Evolutionary conservation across 2,113 vertebrate genomes (phyloP).

Genomic region (Hystrix brachyura): DNA sequence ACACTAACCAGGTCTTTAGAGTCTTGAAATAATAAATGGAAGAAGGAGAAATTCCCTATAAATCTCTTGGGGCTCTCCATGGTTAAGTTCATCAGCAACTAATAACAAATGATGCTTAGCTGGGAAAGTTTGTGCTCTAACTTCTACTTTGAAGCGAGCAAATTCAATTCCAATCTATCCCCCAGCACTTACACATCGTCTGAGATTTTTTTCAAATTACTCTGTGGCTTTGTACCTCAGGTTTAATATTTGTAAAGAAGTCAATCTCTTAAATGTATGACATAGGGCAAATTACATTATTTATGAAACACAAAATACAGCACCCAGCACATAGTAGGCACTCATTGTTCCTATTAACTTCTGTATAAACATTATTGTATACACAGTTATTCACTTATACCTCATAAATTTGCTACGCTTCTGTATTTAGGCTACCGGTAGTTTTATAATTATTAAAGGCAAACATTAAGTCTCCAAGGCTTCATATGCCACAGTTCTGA

Average conservation of each 20-base stretch:
- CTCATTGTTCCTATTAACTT: neutral
- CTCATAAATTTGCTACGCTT: neutral
- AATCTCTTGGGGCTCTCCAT: neutral
- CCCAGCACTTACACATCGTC: neutral
- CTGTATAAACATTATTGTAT: neutral
- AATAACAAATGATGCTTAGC: neutral
- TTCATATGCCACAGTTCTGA: neutral
- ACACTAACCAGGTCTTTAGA: neutral
- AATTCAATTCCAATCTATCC: neutral
- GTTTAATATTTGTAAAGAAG: neutral
- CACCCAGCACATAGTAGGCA: neutral
- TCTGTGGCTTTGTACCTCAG: neutral
- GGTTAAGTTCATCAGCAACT: neutral
- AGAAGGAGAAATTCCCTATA: neutral
- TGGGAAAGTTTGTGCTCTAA: neutral
- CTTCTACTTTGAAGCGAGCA: neutral
- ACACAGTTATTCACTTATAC: neutral
- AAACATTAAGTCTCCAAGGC: neutral
- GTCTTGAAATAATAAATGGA: neutral
- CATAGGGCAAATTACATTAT: neutral
- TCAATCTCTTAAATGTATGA: neutral
- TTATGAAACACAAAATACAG: neutral
- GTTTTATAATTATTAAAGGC: constrained; percentile 10
- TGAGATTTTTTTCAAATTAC: neutral
- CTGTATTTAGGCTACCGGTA: neutral